Conservation (phyloP, 1,140 invertebrate species). For the Helicoverpa zea region DNA sequence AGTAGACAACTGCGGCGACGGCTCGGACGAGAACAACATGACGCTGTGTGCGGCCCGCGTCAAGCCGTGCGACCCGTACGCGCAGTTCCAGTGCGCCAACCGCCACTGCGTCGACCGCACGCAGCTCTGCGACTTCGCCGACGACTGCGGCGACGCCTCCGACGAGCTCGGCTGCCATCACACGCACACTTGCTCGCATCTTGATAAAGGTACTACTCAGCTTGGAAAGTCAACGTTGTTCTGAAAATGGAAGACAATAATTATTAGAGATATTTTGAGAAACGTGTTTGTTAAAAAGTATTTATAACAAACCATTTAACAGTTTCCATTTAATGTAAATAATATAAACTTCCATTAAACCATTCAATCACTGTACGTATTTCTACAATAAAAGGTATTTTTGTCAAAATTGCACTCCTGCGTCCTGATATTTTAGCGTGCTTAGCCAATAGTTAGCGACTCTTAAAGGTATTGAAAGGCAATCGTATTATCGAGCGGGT, state of each 20-base stretch:
- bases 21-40: constrained; percentile 97
- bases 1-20: constrained; percentile 96
- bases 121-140: constrained; percentile 94
- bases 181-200: constrained; percentile 90
- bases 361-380: too few relatives aligned
- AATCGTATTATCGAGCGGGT: too few relatives aligned
- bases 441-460: too few relatives aligned
- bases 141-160: constrained; percentile 94
- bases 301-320: too few relatives aligned
- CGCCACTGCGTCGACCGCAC: constrained; percentile 94
- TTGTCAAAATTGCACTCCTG: too few relatives aligned
- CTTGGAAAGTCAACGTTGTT: background rate
- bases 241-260: too few relatives aligned
- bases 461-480: too few relatives aligned
- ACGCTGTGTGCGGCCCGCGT: constrained; percentile 92
- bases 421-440: too few relatives aligned
- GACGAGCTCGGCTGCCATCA: constrained; percentile 97
- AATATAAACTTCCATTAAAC: too few relatives aligned
- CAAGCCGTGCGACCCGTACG: constrained; percentile 91
- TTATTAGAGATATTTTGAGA: background rate
- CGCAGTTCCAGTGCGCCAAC: constrained; percentile 96
- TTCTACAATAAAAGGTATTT: too few relatives aligned
- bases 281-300: background rate
- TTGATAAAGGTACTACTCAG: constrained; percentile 84
- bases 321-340: too few relatives aligned